A percentile compares a stretch with the other conserved stretches of the same genome.
These are phyloP conservation scores for Actenoides lindsayi DNA, from an alignment of 2,113 vertebrate genomes.

Conservation along the genomic window DNA sequence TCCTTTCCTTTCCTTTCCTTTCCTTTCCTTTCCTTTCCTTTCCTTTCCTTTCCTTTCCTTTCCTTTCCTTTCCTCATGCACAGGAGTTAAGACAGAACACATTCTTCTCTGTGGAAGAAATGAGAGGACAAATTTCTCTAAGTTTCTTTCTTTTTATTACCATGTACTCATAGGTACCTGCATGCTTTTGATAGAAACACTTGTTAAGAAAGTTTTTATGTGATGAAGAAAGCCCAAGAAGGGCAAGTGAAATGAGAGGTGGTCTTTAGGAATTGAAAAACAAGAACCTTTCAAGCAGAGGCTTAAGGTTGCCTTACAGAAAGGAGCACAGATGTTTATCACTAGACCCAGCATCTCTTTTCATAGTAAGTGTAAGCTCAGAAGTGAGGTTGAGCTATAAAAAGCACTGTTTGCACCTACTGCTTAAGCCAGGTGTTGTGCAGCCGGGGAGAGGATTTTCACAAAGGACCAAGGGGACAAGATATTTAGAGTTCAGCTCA, in stretches of 20 bases:
- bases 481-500: background rate
- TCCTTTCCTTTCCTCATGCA: background rate
- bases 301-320: background rate
- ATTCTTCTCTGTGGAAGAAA: background rate
- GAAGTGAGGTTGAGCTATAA: background rate
- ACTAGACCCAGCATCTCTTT: background rate
- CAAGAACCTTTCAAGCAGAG: background rate
- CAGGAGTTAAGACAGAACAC: background rate
- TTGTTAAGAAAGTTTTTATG: background rate
- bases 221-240: background rate
- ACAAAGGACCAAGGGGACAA: background rate
- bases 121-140: background rate
- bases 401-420: background rate
- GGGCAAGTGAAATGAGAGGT: background rate
- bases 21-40: no score
- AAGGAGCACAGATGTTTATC: background rate
- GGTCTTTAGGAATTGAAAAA: background rate
- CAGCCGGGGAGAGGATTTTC: background rate
- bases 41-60: background rate
- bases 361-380: accelerated
- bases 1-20: no score
- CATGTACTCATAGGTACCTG: background rate
- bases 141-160: background rate
- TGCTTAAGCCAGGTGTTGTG: background rate
- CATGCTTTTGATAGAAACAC: background rate